Evolutionary conservation across 2,797 vertebrate species (phyloP).

Genomic region (Phrynocephalus guinanensis): DNA sequence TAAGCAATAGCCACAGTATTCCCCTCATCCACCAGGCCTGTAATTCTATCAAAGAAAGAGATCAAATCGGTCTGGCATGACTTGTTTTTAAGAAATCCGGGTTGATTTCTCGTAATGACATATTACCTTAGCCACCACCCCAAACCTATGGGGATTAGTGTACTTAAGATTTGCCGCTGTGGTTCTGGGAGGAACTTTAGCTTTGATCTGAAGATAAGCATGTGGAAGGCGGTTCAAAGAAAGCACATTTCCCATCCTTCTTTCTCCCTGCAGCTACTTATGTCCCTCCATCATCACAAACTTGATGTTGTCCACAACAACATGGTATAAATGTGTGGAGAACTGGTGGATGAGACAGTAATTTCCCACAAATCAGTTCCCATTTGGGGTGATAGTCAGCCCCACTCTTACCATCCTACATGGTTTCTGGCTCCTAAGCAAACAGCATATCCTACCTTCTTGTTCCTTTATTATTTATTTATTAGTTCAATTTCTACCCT

Average conservation of each 20-base stretch:
- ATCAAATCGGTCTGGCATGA: too few species aligned
- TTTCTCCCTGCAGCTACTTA: not conserved
- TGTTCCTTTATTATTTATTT: too few species aligned
- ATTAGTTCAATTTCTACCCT: too few species aligned
- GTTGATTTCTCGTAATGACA: too few species aligned
- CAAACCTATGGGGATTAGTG: not conserved
- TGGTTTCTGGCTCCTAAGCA: too few species aligned
- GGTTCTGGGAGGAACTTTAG: not conserved
- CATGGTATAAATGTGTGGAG: not conserved
- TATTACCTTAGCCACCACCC: not conserved
- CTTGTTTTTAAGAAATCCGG: too few species aligned
- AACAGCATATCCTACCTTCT: too few species aligned
- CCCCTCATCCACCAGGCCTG: too few species aligned
- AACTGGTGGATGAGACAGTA: not conserved
- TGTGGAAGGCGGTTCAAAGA: not conserved
- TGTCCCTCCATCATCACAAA: not conserved
- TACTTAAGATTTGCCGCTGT: not conserved
- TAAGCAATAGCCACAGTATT: too few species aligned
- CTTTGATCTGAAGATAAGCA: not conserved
- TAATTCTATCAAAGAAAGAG: too few species aligned
- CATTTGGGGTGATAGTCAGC: not conserved
- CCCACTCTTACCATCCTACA: too few species aligned
- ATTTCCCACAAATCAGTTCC: not conserved
- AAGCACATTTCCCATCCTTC: not conserved
- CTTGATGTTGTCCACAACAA: not conserved